Conservation (phyloP, 2,888 invertebrate species). For the Pristionchus exspectatus region DNA sequence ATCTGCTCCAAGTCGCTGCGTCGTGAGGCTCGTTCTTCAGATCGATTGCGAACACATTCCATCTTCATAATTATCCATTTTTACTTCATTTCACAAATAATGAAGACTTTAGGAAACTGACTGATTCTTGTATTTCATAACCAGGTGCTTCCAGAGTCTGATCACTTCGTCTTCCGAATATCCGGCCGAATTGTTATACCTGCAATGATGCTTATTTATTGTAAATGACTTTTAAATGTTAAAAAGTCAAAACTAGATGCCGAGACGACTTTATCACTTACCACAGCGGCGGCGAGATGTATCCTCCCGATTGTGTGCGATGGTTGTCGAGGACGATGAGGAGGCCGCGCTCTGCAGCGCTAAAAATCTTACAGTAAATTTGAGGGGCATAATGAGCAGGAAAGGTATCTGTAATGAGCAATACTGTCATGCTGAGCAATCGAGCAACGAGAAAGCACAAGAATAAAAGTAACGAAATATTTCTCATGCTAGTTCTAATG, state of each 20-base stretch:
- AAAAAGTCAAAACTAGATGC: too few species aligned
- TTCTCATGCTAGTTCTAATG: too few species aligned
- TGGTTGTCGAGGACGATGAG: constrained; percentile 46
- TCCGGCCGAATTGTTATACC: constrained; percentile 7
- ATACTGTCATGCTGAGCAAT: too few species aligned
- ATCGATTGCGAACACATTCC: constrained; percentile 56
- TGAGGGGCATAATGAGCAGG: too few species aligned
- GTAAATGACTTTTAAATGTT: too few species aligned
- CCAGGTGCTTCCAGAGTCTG: neutral
- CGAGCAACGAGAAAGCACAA: neutral
- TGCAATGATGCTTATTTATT: neutral
- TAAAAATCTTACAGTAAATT: neutral
- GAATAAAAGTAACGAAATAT: too few species aligned
- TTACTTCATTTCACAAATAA: constrained; percentile 6
- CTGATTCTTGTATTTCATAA: neutral
- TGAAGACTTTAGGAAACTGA: neutral
- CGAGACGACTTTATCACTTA: neutral
- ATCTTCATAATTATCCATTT: neutral
- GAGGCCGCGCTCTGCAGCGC: constrained; percentile 16
- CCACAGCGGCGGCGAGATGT: constrained; percentile 23
- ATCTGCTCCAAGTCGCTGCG: constrained; percentile 51
- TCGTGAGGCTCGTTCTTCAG: constrained; percentile 57
- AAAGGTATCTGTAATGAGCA: too few species aligned
- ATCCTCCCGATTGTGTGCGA: neutral
- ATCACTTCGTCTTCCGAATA: constrained; percentile 34